A percentile compares a stretch with the other conserved stretches of the same genome.
phyloP scores from a whole-genome alignment of 92 coral and sea anemone genomes.

The Porites divaricata region DNA sequence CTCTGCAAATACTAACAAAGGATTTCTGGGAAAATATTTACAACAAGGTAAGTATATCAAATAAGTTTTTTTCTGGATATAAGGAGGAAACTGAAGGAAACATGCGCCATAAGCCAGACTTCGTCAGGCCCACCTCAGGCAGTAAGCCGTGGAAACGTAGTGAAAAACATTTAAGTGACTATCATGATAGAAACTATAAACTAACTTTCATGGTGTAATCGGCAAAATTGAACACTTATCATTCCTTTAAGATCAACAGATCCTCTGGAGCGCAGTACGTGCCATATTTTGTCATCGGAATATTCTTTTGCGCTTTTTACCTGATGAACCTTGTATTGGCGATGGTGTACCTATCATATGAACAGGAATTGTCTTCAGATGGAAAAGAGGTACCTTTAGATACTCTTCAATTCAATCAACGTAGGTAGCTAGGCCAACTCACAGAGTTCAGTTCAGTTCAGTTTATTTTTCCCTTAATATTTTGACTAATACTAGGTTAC shows the following conservation, averaged over 20 bases:
- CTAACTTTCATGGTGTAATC: too few species aligned
- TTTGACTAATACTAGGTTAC: too few species aligned
- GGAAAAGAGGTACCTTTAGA: constrained; percentile 73
- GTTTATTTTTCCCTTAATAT: too few species aligned
- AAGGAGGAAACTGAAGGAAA: neutral
- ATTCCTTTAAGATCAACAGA: constrained; percentile 66
- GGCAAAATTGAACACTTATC: too few species aligned
- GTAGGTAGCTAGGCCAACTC: too few species aligned
- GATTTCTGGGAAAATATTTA: constrained; percentile 92
- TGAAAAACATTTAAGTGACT: too few species aligned
- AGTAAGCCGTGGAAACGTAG: too few species aligned
- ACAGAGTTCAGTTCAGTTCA: too few species aligned
- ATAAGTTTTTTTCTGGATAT: neutral
- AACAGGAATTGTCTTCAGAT: constrained; percentile 71
- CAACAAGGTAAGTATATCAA: constrained; percentile 59
- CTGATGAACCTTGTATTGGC: constrained; percentile 91
- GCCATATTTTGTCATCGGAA: constrained; percentile 79
- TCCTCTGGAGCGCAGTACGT: constrained; percentile 84
- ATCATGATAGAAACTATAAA: too few species aligned
- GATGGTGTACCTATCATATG: constrained; percentile 90
- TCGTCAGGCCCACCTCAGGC: too few species aligned
- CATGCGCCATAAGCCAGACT: too few species aligned
- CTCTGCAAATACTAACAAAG: constrained; percentile 85
- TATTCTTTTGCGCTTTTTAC: constrained; percentile 91
- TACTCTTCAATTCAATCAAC: too few species aligned